Evolutionary conservation across 2,888 invertebrate genomes (phyloP).

Genomic region (Dorcus hopei): DNA sequence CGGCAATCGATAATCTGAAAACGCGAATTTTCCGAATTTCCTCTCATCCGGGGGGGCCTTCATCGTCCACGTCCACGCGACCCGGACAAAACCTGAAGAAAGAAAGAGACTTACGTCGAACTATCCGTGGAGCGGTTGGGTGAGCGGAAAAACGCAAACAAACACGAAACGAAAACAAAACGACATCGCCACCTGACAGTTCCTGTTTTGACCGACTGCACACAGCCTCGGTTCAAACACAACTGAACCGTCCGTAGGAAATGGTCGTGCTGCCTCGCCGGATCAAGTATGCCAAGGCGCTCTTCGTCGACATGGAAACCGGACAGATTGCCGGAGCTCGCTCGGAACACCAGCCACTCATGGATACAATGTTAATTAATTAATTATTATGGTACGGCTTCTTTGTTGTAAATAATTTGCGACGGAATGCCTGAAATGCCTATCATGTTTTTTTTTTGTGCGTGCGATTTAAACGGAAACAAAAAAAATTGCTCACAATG

Average conservation of each 20-base stretch:
- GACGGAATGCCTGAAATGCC: no score
- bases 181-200: constrained; percentile 1
- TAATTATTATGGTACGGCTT: no score
- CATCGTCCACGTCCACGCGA: no score
- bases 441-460: no score
- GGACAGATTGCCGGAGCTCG: background rate
- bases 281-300: constrained; percentile 1
- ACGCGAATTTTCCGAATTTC: background rate
- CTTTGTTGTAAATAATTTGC: no score
- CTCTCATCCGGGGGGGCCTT: no score
- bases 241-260: constrained; percentile 28
- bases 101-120: background rate
- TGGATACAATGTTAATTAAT: no score
- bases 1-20: background rate
- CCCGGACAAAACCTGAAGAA: no score
- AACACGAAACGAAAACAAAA: background rate
- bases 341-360: no score
- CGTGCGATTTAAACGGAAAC: no score
- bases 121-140: background rate
- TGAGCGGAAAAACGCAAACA: background rate
- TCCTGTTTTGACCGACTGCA: constrained; percentile 40
- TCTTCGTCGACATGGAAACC: background rate
- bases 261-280: background rate
- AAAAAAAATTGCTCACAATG: no score
- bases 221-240: constrained; percentile 42